phyloP scores from a whole-genome alignment of 2,888 invertebrate genomes.

The Melinaea menophilus region DNA sequence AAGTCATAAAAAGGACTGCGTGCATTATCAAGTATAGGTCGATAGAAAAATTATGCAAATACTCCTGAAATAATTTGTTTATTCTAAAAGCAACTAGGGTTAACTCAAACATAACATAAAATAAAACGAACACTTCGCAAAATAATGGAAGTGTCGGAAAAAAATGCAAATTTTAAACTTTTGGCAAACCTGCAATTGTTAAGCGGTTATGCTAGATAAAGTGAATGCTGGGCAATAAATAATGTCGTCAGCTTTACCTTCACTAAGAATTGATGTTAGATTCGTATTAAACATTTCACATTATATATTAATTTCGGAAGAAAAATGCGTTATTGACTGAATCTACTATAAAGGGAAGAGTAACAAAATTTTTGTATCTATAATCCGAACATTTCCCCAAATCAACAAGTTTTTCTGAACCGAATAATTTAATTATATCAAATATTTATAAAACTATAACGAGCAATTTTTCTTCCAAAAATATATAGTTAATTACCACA shows the following conservation, averaged over 20 bases:
- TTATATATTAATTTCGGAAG: slow-evolving; percentile 13
- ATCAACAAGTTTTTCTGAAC: no score
- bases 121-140: slow-evolving; percentile 45
- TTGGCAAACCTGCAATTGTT: slow-evolving; percentile 78
- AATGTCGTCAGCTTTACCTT: slow-evolving; percentile 22
- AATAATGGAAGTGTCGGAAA: slow-evolving; percentile 62
- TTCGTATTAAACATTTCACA: slow-evolving; percentile 7
- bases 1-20: slow-evolving; percentile 40
- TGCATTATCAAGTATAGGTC: slow-evolving; percentile 41
- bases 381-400: no score
- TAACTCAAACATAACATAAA: slow-evolving; percentile 44
- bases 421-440: no score
- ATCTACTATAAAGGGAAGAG: neutral
- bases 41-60: slow-evolving; percentile 24
- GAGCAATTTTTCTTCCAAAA: slow-evolving; percentile 24
- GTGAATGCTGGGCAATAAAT: slow-evolving; percentile 18
- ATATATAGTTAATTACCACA: slow-evolving; percentile 4
- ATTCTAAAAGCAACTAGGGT: slow-evolving; percentile 42
- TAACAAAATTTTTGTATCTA: no score
- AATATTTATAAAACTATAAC: neutral
- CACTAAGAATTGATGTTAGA: slow-evolving; percentile 17
- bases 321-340: slow-evolving; percentile 17
- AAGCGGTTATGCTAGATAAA: slow-evolving; percentile 48
- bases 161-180: slow-evolving; percentile 77
- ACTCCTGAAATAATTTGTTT: slow-evolving; percentile 29